Base-by-base conservation (phyloP, 2,888 invertebrate species). In the Tubulanus polymorphus region DNA sequence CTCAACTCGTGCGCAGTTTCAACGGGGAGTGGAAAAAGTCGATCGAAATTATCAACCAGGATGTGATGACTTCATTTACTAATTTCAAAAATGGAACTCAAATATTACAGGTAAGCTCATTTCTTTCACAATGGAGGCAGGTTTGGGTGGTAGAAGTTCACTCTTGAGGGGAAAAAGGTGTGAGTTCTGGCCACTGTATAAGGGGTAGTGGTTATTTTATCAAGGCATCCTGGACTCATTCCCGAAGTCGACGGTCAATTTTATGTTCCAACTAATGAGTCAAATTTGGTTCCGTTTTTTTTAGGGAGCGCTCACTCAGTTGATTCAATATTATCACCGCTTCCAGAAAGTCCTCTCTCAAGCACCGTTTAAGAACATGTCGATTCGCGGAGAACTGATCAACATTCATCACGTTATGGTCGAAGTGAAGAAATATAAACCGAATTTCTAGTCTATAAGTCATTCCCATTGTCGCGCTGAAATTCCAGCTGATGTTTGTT, bases 371-470 rank as follows among this genome's bases (percentile, higher is more conserved):
- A 78, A 81, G 53, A 75, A 78, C 55, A 68, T 81, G 62, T 75
- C 81, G 49, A 79, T 81, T 51, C 73, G 80, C 63, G 89, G 91
- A 6, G 93, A 96, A 78, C 84, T 99, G 53, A 93, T 96, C 2
- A 97, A 97, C 77, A 93, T 96, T 72, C 99, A 99, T 82, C 92
- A 95, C 58, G 90, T 99, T 57, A 97, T 97, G 93, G 93, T 96
- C 1, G 97, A 99, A 83, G 91, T 99, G 62, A 99, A 99, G 80
- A 97, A 97, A 82, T 96, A 96, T 81, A 99, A 97, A 82, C 93
- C 93, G 6, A 91, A 89, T 79, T 97, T 91, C 81, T 94, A 83
- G 66, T 25, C 3, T 28, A 55, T 10, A 27, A 57, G 23, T 32
- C n/a, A n/a, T n/a, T n/a, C n/a, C n/a, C n/a, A n/a, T n/a, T n/a